These are phyloP conservation scores for Ochotona curzoniae DNA, from an alignment of 2,113 vertebrate genomes.

Conservation along the genomic window DNA sequence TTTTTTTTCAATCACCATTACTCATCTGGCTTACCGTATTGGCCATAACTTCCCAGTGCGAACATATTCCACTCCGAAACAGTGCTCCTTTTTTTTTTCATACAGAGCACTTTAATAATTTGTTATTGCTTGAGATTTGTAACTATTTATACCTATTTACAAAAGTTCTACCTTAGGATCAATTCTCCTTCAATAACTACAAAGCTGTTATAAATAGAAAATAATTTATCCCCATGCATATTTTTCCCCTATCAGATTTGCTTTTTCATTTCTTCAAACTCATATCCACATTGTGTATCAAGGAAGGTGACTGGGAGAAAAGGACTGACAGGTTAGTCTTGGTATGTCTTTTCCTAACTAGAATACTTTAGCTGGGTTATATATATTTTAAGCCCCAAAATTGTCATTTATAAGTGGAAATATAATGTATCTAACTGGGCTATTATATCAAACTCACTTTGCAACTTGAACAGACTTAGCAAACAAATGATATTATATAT, in stretches of 20 bases:
- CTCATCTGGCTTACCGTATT: neutral
- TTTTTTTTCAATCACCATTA: neutral
- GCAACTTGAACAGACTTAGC: neutral
- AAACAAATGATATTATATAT: neutral
- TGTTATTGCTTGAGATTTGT: neutral
- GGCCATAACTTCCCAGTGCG: neutral
- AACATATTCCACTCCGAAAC: neutral
- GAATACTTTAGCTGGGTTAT: neutral
- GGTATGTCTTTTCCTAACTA: neutral
- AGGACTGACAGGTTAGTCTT: neutral
- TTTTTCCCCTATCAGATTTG: neutral
- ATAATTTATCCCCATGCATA: neutral
- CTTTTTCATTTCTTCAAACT: conserved; percentile 3
- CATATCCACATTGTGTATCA: neutral
- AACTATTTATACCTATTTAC: neutral
- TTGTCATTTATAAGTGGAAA: conserved; percentile 3
- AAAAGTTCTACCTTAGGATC: neutral
- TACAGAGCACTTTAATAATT: neutral
- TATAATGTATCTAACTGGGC: neutral
- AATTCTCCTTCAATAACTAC: neutral
- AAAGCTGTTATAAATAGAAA: neutral
- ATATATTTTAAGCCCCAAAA: neutral
- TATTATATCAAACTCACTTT: neutral
- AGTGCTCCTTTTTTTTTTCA: neutral
- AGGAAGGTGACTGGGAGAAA: neutral